phyloP scores from a whole-genome alignment of 2,797 vertebrate genomes.

The Myioborus miniatus region DNA sequence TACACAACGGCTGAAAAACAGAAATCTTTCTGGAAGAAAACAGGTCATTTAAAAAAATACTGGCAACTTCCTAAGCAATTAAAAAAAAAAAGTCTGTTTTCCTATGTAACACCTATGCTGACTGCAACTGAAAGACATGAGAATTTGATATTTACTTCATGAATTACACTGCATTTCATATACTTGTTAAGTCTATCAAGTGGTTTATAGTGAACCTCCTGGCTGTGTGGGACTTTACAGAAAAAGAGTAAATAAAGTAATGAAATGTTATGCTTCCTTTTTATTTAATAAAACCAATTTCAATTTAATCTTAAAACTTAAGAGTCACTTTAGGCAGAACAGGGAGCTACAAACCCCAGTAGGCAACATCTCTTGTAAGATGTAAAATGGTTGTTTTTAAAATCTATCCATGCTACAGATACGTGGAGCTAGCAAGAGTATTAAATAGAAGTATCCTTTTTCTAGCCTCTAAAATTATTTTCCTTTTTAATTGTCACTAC shows the following conservation, averaged over 20 bases:
- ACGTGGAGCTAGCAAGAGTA: background rate
- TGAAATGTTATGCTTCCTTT: background rate
- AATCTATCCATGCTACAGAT: background rate
- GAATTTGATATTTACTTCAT: background rate
- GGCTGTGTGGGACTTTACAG: background rate
- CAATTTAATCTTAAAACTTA: background rate
- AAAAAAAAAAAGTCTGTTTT: background rate
- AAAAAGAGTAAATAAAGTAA: background rate
- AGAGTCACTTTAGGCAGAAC: background rate
- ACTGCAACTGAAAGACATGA: background rate
- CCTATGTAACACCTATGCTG: background rate
- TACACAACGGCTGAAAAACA: background rate
- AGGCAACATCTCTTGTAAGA: background rate
- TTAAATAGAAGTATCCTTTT: background rate
- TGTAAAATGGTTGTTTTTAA: background rate
- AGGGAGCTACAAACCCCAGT: background rate
- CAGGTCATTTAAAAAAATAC: background rate
- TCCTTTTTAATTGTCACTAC: background rate
- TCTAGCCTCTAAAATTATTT: background rate
- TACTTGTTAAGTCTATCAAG: background rate
- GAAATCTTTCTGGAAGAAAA: background rate
- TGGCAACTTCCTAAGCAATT: background rate
- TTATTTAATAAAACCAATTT: background rate
- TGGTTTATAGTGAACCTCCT: background rate
- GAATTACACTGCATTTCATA: background rate